These are phyloP conservation scores for Xylota segnis DNA, from an alignment of 2,888 invertebrate genomes.

Conservation along the genomic window DNA sequence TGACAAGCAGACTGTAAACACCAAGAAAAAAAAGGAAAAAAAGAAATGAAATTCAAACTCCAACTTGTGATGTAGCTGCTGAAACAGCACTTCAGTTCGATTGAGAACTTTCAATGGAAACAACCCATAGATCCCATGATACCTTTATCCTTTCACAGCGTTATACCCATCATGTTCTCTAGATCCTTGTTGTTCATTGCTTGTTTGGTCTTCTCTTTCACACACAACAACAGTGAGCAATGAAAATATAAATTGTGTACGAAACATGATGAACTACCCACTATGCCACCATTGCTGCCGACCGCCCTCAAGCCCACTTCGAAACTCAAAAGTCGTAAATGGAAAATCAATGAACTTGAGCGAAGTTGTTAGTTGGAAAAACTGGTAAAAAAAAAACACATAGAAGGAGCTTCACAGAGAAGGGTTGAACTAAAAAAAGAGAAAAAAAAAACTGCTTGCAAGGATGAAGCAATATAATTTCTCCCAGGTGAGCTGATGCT, in stretches of 20 bases:
- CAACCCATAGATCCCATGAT: conserved; percentile 64
- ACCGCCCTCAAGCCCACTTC: conserved; percentile 65
- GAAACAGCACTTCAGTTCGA: conserved; percentile 75
- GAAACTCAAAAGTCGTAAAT: conserved; percentile 75
- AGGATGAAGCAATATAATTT: conserved; percentile 74
- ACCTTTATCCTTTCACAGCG: conserved; percentile 50
- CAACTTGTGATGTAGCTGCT: conserved; percentile 69
- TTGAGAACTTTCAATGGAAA: conserved; percentile 72
- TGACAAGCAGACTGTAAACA: conserved; percentile 70
- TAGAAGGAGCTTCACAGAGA: not conserved
- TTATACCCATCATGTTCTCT: conserved; percentile 26
- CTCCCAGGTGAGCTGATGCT: conserved; percentile 65
- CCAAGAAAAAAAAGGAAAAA: conserved; percentile 8
- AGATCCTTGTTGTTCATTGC: conserved; percentile 45
- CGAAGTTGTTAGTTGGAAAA: conserved; percentile 73
- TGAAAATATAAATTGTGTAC: conserved; percentile 68
- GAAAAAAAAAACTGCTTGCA: conserved; percentile 46
- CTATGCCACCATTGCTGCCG: conserved; percentile 55
- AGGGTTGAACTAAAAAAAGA: conserved; percentile 1
- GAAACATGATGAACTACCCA: conserved; percentile 72
- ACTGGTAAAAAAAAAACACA: not conserved
- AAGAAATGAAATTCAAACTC: conserved; percentile 32
- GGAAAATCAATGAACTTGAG: conserved; percentile 76
- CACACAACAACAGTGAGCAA: conserved; percentile 21
- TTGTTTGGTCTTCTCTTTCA: conserved; percentile 31